phyloP scores from a whole-genome alignment of 2,888 invertebrate genomes.

The Alcis repandata region DNA sequence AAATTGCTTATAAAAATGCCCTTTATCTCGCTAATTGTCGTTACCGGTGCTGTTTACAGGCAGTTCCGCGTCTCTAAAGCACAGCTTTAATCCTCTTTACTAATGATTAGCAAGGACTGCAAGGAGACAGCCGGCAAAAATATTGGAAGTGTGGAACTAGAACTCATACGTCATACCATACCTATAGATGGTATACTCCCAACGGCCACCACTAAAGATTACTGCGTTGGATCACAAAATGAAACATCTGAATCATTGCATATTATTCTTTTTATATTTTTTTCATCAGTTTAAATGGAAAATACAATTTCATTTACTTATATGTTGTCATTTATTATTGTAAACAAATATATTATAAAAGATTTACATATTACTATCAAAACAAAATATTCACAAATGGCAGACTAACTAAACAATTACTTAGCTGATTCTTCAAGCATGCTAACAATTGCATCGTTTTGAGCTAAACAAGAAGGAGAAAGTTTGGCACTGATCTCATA shows the following conservation, averaged over 20 bases:
- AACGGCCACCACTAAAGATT: too few relatives aligned
- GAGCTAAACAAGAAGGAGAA: constrained; percentile 86
- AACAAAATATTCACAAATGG: constrained; percentile 87
- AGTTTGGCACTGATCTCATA: constrained; percentile 86
- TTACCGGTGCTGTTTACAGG: too few relatives aligned
- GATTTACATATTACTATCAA: constrained; percentile 87
- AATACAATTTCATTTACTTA: constrained; percentile 87
- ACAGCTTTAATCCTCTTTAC: too few relatives aligned
- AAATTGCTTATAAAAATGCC: too few relatives aligned
- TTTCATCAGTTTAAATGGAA: constrained; percentile 87
- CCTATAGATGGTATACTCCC: too few relatives aligned
- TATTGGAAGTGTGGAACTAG: too few relatives aligned
- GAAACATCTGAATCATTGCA: constrained; percentile 84
- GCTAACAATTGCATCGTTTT: constrained; percentile 86
- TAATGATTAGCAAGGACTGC: too few relatives aligned
- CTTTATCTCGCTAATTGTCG: too few relatives aligned
- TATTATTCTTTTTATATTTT: constrained; percentile 87
- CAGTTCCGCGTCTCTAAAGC: too few relatives aligned
- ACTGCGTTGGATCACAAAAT: constrained; percentile 62
- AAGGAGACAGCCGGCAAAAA: too few relatives aligned
- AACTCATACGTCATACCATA: too few relatives aligned
- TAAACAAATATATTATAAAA: constrained; percentile 87
- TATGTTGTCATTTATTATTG: constrained; percentile 87
- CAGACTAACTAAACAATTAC: constrained; percentile 87
- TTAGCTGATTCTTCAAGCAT: constrained; percentile 84